These are phyloP conservation scores for Austrolebias charrua DNA, from an alignment of 2,797 vertebrate genomes.

Conservation along the genomic window DNA sequence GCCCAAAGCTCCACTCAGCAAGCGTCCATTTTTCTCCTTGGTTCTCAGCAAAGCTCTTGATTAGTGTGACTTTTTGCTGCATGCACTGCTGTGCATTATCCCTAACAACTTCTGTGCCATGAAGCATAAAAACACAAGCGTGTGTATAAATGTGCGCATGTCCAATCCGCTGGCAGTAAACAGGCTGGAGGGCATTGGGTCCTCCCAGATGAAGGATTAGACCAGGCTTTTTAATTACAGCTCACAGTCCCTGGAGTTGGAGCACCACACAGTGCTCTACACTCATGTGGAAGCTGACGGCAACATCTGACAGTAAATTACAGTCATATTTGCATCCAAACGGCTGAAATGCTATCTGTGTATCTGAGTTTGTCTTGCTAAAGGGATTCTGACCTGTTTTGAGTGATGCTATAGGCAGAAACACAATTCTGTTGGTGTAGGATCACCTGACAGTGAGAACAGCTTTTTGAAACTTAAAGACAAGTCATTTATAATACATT, in stretches of 20 bases:
- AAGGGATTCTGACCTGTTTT: background rate
- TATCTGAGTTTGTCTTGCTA: slow-evolving; percentile 1
- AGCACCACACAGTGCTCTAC: slow-evolving; percentile 41
- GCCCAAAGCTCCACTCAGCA: slow-evolving; percentile 11
- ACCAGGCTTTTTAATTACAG: slow-evolving; percentile 71
- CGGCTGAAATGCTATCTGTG: background rate
- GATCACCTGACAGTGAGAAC: too few relatives aligned
- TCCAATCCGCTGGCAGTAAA: slow-evolving; percentile 61
- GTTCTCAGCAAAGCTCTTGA: slow-evolving; percentile 32
- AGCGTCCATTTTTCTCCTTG: slow-evolving; percentile 32
- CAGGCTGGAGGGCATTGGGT: slow-evolving; percentile 61
- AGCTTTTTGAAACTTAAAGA: background rate
- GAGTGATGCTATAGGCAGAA: too few relatives aligned
- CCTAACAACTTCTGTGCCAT: slow-evolving; percentile 35
- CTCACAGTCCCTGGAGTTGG: slow-evolving; percentile 52
- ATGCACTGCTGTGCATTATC: slow-evolving; percentile 37
- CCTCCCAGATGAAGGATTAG: slow-evolving; percentile 70
- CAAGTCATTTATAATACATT: background rate
- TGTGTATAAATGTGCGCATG: slow-evolving; percentile 52
- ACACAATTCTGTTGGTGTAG: too few relatives aligned
- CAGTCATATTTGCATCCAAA: slow-evolving; percentile 21
- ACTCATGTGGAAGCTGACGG: slow-evolving; percentile 36
- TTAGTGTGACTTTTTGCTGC: slow-evolving; percentile 41
- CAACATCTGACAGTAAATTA: slow-evolving; percentile 12
- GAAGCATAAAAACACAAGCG: slow-evolving; percentile 42